phyloP scores from a whole-genome alignment of 2,113 vertebrate genomes.

The Oreochromis tanganicae region DNA sequence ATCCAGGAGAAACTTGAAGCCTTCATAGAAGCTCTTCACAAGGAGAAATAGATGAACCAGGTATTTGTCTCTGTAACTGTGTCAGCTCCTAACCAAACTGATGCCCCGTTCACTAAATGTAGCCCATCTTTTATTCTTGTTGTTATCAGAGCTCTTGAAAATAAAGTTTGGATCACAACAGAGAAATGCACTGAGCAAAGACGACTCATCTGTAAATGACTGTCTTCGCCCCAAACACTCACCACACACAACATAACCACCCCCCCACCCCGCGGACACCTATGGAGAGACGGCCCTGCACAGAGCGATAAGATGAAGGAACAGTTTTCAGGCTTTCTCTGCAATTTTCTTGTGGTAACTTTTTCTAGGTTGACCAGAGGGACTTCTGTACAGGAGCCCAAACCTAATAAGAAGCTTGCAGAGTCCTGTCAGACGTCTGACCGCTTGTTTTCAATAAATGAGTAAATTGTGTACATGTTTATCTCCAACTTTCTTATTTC shows the following conservation, averaged over 20 bases:
- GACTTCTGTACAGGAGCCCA: neutral
- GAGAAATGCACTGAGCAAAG: slow-evolving; percentile 57
- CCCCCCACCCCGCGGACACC: neutral
- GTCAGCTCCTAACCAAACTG: neutral
- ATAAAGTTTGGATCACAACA: slow-evolving; percentile 4
- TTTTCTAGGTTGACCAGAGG: neutral
- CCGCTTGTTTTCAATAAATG: slow-evolving; percentile 33
- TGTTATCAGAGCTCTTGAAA: slow-evolving; percentile 31
- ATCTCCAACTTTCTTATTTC: neutral
- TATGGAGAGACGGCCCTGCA: slow-evolving; percentile 1
- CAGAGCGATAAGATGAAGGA: neutral
- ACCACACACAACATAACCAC: neutral
- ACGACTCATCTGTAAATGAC: slow-evolving; percentile 44
- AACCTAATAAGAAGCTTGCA: neutral
- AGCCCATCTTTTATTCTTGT: neutral
- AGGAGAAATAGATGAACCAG: slow-evolving; percentile 83
- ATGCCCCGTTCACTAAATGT: neutral
- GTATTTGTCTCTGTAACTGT: slow-evolving; percentile 9
- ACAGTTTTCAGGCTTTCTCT: slow-evolving; percentile 2
- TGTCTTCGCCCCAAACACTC: neutral
- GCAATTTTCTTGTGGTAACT: neutral
- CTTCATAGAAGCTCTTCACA: slow-evolving; percentile 98
- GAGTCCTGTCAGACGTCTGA: neutral
- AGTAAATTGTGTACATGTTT: neutral
- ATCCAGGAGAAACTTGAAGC: slow-evolving; percentile 99